A percentile compares a stretch with the other conserved stretches of the same genome.
Evolutionary conservation across 1,140 invertebrate species (phyloP).

Genomic region (Nixonia krombeini): DNA sequence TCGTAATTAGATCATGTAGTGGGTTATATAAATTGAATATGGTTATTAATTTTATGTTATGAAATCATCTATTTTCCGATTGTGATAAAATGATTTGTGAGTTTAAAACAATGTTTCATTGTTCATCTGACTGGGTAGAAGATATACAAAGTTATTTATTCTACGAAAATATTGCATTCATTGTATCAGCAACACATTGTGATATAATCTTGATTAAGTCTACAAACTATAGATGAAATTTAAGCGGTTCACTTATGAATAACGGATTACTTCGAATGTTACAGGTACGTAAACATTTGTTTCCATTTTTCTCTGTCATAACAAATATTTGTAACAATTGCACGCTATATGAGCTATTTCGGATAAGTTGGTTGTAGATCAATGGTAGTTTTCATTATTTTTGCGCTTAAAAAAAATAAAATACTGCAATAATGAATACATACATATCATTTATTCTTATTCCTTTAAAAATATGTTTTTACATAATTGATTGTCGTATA

Average conservation of each 20-base stretch:
- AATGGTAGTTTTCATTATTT: no score
- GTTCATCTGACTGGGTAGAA: no score
- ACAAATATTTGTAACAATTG: neutral
- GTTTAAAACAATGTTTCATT: no score
- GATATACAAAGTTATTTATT: neutral
- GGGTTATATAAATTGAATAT: no score
- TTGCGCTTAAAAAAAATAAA: no score
- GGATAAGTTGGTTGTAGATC: neutral
- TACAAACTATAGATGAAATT: neutral
- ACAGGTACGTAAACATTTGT: no score
- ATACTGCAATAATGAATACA: neutral
- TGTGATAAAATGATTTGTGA: neutral
- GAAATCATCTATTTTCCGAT: neutral
- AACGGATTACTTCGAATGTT: neutral
- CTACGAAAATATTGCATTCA: neutral
- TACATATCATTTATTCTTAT: neutral
- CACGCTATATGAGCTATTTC: neutral
- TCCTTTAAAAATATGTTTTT: neutral
- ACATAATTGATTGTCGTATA: no score
- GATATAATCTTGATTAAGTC: no score
- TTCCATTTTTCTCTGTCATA: neutral
- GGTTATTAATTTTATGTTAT: neutral
- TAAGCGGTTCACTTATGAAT: neutral
- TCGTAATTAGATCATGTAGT: no score
- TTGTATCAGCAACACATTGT: neutral